Evolutionary conservation across 2,797 vertebrate species (phyloP).

Genomic region (Antennarius maculatus): DNA sequence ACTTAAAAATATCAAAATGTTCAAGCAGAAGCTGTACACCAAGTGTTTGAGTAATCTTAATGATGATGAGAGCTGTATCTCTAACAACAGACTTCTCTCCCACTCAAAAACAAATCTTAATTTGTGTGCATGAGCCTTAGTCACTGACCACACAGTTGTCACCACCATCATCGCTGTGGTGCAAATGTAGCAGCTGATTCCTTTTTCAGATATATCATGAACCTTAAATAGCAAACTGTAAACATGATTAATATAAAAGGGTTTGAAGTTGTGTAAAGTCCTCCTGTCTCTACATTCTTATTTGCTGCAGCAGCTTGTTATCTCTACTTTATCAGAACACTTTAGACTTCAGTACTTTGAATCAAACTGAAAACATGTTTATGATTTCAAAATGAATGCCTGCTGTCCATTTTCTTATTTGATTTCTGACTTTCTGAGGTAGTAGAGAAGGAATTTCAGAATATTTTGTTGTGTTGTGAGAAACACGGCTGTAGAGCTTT

Average conservation of each 20-base stretch:
- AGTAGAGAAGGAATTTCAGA: neutral
- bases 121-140: neutral
- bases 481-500: neutral
- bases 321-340: too few relatives aligned
- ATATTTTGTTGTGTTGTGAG: neutral
- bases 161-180: too few relatives aligned
- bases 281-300: too few relatives aligned
- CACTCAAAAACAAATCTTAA: neutral
- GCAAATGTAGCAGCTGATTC: too few relatives aligned
- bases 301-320: too few relatives aligned
- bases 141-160: neutral
- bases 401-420: neutral
- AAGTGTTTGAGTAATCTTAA: neutral
- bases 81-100: neutral
- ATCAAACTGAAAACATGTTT: neutral
- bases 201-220: too few relatives aligned
- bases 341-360: neutral
- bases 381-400: neutral
- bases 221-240: too few relatives aligned
- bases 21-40: neutral
- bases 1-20: slow-evolving; percentile 18
- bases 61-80: neutral
- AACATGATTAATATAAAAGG: too few relatives aligned
- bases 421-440: neutral
- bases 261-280: too few relatives aligned